Evolutionary conservation across 64 coral and sea anemone species (phyloP), one percentile per base, ranked within the genome.

Genomic region (Pocillopora verrucosa): DNA sequence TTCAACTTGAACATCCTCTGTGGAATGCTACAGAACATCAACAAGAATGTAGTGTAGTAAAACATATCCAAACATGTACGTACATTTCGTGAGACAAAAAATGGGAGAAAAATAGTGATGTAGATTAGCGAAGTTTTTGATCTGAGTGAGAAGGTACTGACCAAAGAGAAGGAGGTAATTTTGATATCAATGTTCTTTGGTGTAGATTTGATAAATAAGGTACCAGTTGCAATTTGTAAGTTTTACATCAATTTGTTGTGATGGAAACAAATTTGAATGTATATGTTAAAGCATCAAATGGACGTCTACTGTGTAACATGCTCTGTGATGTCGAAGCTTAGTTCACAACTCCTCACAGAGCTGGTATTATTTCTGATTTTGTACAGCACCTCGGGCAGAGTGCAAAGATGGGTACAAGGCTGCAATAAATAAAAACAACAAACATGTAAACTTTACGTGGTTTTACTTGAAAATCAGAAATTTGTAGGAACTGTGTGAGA

Each of bases 241-340:
- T 85, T 72, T 57, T 41, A 72, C n/a, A 22, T 56, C 6, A 85
- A 72, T 85, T 81, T 81, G 79, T 64, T 34, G 61, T 5, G 57
- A 57, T 85, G 35, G 36, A 10, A n/a, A 83, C 26, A 20, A 83
- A 61, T 30, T 36, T 61, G 61, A 45, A 64, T 38, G 2, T 13
- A 11, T 13, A 56, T 85, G 63, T 85, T 72, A 68, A 57, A 57
- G 38, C 36, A 85, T 38, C 5, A 13, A 24, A 25, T n/a, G 45
- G 61, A 38, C 56, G 57, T 57, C 65, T 72, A 85, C 65, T 41
- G 72, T 85, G 82, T 85, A 85, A 41, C 67, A 14, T 70, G n/a
- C 82, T 65, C 16, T 19, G 59, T 68, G 61, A 36, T 65, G 60
- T 85, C 2, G 41, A 41, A 85, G 82, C 37, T 56, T 56, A 51